phyloP scores from a whole-genome alignment of 2,797 vertebrate species.

The Graptemys geographica region DNA sequence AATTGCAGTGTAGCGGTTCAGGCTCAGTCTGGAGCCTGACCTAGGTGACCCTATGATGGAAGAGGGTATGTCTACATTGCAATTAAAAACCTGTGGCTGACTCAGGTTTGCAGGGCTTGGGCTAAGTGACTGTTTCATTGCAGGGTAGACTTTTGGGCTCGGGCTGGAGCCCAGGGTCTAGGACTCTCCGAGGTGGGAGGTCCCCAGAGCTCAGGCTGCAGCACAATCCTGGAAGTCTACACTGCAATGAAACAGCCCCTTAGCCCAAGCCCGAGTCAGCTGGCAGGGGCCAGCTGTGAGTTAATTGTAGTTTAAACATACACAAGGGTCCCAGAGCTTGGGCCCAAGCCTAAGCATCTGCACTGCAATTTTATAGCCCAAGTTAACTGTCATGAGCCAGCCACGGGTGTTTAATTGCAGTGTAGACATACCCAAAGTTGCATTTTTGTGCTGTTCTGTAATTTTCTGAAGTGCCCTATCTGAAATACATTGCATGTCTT shows the following conservation, averaged over 20 bases:
- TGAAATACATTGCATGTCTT: not conserved
- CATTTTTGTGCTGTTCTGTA: not conserved
- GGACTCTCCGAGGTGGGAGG: no score
- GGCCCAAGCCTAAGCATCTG: no score
- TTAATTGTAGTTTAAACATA: no score
- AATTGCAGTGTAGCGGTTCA: not conserved
- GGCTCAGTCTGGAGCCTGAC: not conserved
- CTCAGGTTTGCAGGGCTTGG: not conserved
- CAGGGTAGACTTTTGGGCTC: not conserved
- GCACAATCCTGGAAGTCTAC: not conserved
- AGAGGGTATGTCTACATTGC: not conserved
- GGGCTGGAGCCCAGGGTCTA: not conserved
- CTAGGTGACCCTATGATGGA: not conserved
- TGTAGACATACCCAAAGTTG: not conserved
- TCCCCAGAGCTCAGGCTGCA: not conserved
- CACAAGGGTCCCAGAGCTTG: no score
- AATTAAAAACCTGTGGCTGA: not conserved
- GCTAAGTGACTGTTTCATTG: not conserved
- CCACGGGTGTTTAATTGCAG: not conserved
- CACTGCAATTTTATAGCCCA: no score
- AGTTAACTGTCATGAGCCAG: no score
- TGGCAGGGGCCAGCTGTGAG: no score
- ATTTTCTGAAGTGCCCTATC: not conserved
- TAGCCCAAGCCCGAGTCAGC: no score
- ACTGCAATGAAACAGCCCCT: no score